Base-by-base conservation (phyloP, 2,113 vertebrate species). In the Indicator indicator region DNA sequence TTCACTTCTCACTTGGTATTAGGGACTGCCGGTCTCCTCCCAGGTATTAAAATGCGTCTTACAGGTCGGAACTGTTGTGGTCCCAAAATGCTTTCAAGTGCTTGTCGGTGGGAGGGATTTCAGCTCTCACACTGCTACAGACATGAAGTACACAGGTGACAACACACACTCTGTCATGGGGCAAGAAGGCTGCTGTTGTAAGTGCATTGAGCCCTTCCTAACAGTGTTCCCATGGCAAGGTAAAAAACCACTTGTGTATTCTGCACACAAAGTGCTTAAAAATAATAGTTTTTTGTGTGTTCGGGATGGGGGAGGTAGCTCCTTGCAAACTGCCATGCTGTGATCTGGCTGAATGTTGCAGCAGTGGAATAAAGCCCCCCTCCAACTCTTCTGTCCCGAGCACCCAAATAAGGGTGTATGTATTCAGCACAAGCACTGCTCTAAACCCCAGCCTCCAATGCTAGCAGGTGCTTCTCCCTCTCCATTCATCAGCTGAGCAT, bases 391-490 rank as follows among this genome's bases (percentile, higher is more conserved):
- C 78, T 62, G 23, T 23, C 71, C 50, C 50, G 0, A 69, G 26
- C 68, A 65, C 68, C 75, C 55, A 72, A 92, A 72, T 48, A 72
- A 82, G 81, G 62, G 52, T 62, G 55, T 28, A 16, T 30, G 23
- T 65, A 79, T 92, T 88, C 92, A 90, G 38, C 63, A 65, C 69
- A 62, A 71, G 83, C 58, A 16, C 54, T 58, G 55, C 63, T 82
- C 36, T 72, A 83, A 94, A 88, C 23, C n/a, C 50, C n/a, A 84
- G 67, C 8, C 36, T 46, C 40, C 65, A 21, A 73, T 0, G 7
- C 7, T 21, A 78, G 89, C 95, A 92, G 92, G 93, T 94, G 96
- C 75, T 87, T 72, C 30, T 72, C 42, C 58, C 38, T 75, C 76
- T 88, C 77, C 90, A 88, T 88, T 92, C 81, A 86, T 36, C 67